These are phyloP conservation scores for Zophobas atratus DNA, from an alignment of 1,140 invertebrate genomes.

Conservation along the genomic window DNA sequence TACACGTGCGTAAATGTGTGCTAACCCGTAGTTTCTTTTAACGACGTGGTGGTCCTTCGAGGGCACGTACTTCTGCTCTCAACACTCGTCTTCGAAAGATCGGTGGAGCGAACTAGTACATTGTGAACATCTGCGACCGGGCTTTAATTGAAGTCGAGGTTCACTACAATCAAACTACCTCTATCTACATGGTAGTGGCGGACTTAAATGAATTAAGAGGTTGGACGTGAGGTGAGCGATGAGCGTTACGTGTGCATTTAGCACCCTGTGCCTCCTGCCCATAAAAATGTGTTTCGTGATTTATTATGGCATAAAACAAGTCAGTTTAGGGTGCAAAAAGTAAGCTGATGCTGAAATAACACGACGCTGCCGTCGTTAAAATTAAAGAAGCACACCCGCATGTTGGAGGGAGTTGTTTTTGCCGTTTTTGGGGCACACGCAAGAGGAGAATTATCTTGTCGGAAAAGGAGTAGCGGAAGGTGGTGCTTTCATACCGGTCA, in stretches of 20 bases:
- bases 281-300: conserved; percentile 24
- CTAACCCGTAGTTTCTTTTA: conserved; percentile 16
- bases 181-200: background rate
- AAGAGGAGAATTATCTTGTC: background rate
- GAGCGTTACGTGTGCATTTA: conserved; percentile 32
- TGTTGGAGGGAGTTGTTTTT: background rate
- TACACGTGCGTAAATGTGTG: conserved; percentile 30
- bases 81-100: conserved; percentile 21
- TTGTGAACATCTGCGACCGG: conserved; percentile 50
- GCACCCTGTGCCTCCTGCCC: conserved; percentile 15
- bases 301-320: conserved; percentile 29
- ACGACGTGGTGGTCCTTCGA: conserved; percentile 23
- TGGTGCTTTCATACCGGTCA: background rate
- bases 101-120: conserved; percentile 17
- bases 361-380: conserved; percentile 1
- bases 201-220: conserved; percentile 50
- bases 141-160: conserved; percentile 25
- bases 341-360: conserved; percentile 21
- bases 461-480: background rate
- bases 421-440: background rate
- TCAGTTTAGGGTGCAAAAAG: conserved; percentile 17
- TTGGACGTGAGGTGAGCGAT: conserved; percentile 15
- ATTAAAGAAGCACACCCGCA: background rate
- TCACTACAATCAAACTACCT: conserved; percentile 16
- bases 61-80: conserved; percentile 16